These are phyloP conservation scores for Raillietiella orientalis DNA, from an alignment of 2,888 invertebrate genomes.

Conservation along the genomic window DNA sequence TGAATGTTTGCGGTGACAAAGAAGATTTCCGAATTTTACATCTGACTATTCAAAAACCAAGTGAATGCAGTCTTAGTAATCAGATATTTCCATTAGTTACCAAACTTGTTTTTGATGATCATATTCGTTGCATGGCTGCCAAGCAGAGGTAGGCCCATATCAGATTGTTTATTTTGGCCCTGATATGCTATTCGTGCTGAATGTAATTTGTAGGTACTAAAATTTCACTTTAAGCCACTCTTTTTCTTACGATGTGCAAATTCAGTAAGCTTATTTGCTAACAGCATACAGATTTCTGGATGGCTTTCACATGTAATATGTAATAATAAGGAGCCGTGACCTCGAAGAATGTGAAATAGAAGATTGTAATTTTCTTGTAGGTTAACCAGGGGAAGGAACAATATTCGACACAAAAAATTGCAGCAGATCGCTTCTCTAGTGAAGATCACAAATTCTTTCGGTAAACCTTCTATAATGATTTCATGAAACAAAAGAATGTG, in stretches of 20 bases:
- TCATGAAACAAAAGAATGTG: no score
- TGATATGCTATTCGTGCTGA: no score
- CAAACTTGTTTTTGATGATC: slow-evolving; percentile 91
- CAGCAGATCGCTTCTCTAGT: slow-evolving; percentile 69
- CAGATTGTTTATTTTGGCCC: slow-evolving; percentile 1
- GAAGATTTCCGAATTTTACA: slow-evolving; percentile 85
- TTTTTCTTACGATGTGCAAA: no score
- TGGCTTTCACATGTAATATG: no score
- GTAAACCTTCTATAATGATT: no score
- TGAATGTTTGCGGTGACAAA: slow-evolving; percentile 78
- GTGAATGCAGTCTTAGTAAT: slow-evolving; percentile 12
- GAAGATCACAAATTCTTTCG: no score
- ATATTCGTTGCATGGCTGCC: slow-evolving; percentile 95
- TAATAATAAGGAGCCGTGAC: no score
- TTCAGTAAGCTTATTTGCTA: no score
- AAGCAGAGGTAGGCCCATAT: slow-evolving; percentile 38
- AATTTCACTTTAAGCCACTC: no score
- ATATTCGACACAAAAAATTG: slow-evolving; percentile 87
- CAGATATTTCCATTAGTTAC: slow-evolving; percentile 43
- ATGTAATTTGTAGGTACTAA: no score
- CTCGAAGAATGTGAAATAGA: no score
- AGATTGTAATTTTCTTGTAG: slow-evolving; percentile 10
- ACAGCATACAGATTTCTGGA: background rate
- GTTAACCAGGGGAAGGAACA: slow-evolving; percentile 39
- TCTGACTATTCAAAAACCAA: slow-evolving; percentile 59